Evolutionary conservation across 1,140 invertebrate genomes (phyloP).

Genomic region (Acarapis woodi): DNA sequence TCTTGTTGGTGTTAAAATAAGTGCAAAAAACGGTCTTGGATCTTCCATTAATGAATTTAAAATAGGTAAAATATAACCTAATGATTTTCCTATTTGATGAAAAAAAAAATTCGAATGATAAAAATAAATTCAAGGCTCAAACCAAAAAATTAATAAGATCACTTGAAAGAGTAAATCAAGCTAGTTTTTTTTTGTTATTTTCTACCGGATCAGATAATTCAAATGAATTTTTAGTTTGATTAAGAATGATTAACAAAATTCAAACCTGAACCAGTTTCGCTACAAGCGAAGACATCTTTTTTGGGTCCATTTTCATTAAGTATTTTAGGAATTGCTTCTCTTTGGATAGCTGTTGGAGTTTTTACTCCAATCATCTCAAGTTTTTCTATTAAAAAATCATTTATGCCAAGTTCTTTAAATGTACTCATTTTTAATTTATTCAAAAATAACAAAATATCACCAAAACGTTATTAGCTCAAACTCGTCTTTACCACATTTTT

Average conservation of each 20-base stretch:
- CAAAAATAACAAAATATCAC: too few species aligned
- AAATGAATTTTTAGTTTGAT: too few species aligned
- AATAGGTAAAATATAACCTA: constrained; percentile 84
- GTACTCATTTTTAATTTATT: background rate
- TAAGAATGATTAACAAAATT: too few species aligned
- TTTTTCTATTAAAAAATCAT: constrained; percentile 8
- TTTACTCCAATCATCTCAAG: constrained; percentile 5
- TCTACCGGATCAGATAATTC: too few species aligned
- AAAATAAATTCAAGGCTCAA: too few species aligned
- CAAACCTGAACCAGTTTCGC: constrained; percentile 73
- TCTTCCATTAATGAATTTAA: constrained; percentile 64
- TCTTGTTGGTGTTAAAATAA: constrained; percentile 82
- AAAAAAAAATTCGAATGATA: too few species aligned
- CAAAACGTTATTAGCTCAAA: too few species aligned
- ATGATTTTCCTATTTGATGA: too few species aligned
- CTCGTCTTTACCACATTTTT: too few species aligned
- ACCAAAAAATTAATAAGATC: too few species aligned
- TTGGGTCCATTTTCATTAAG: constrained; percentile 25
- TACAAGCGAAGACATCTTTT: constrained; percentile 67
- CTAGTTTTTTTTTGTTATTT: too few species aligned
- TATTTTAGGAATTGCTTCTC: constrained; percentile 47
- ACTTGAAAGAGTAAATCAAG: too few species aligned
- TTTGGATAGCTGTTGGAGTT: constrained; percentile 49
- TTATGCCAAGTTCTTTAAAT: constrained; percentile 7
- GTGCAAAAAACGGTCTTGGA: constrained; percentile 73